Evolutionary conservation across 2,888 invertebrate genomes (phyloP).

Genomic region (Drosophila nr. perissopoda): DNA sequence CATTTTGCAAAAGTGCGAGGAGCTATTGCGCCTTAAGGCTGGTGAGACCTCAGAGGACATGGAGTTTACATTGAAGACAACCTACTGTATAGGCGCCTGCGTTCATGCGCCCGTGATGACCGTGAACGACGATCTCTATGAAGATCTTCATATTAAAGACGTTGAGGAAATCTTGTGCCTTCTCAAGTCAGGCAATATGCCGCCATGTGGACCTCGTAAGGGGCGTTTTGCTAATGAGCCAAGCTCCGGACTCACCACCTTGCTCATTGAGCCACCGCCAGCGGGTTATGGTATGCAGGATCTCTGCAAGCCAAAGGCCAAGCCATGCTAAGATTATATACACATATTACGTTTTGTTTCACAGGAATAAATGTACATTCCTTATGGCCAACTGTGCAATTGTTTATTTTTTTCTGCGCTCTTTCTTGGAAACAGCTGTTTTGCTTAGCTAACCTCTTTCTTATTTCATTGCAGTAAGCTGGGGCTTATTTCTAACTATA

Average conservation of each 20-base stretch:
- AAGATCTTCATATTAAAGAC: conserved; percentile 41
- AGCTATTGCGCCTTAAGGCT: conserved; percentile 23
- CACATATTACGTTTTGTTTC: conserved; percentile 20
- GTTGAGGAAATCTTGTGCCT: conserved; percentile 25
- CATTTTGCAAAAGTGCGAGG: conserved; percentile 35
- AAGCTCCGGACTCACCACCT: conserved; percentile 24
- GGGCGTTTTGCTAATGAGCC: conserved; percentile 56
- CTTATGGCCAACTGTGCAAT: conserved; percentile 13
- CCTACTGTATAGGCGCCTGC: conserved; percentile 58
- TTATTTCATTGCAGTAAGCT: conserved; percentile 33
- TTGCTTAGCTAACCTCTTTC: conserved; percentile 52
- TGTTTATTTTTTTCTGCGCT: conserved; percentile 12
- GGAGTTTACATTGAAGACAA: conserved; percentile 54
- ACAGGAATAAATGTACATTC: conserved; percentile 55
- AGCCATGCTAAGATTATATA: conserved; percentile 11
- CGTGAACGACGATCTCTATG: conserved; percentile 63
- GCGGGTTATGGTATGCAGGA: conserved; percentile 57
- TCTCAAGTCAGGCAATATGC: conserved; percentile 25
- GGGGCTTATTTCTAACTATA: conserved; percentile 56
- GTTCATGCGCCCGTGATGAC: conserved; percentile 55
- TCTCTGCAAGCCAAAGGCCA: conserved; percentile 16
- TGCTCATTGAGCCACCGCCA: conserved; percentile 41
- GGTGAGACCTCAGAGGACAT: conserved; percentile 56
- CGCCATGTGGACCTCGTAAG: conserved; percentile 43
- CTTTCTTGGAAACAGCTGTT: conserved; percentile 65